Evolutionary conservation across 2,113 vertebrate species (phyloP), one percentile per base, ranked within the genome.

Genomic region (Poeciliopsis turrubarensis): DNA sequence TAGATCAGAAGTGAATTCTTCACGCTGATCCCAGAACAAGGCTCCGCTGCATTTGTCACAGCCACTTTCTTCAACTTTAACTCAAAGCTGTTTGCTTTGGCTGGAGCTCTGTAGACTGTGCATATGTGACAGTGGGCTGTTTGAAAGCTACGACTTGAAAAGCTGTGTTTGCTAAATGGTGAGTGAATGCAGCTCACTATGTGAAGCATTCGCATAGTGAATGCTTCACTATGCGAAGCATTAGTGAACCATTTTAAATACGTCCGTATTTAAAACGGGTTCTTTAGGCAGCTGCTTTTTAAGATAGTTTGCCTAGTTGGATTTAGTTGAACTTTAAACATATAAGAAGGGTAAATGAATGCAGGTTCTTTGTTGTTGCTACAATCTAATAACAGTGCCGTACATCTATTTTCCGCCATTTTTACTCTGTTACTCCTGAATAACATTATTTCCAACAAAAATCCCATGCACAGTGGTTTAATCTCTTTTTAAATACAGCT

Each of bases 1-100:
- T 62, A 86, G 85, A 89, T 92, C 89, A 85, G 68, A 88, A 93
- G 92, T 92, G 87, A 91, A 92, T 90, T 92, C 85, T 84, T 90
- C 87, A 87, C 84, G 89, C 87, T 87, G 92, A 91, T 93, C 91
- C 91, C 70, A 79, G 87, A 87, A 91, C 86, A 86, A 90, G 88
- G 82, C 89, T 82, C 80, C 32, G 83, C 82, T 87, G 87, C 86
- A 90, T 93, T 93, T 92, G 91, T 92, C 92, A 91, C 90, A 88
- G 86, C 81, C 89, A 83, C 79, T 86, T 94, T 89, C 87, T 89
- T 80, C 80, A 81, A 86, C 84, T 90, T 90, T 81, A 91, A 92
- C 89, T 90, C 89, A 88, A 86, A 87, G 82, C 89, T 73, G 86
- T 90, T 89, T 90, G 86, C 80, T 89, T 78, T 82, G 72, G 81